Base-by-base conservation (phyloP, 2,113 vertebrate species). In the Cairina moschata region DNA sequence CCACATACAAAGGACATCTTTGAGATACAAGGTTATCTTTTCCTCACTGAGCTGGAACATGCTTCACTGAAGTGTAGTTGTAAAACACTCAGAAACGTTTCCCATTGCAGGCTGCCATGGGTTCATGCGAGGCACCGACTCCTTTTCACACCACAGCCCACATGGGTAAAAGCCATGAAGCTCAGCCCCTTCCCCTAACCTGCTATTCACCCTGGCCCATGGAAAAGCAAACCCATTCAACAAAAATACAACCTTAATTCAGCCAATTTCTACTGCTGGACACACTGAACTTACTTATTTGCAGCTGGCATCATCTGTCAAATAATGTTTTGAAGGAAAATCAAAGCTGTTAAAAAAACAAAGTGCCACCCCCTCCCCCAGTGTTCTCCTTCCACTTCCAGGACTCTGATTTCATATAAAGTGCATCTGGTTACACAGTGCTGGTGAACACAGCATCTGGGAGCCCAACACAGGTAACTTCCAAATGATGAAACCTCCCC, bases 101-200 rank as follows among this genome's bases (percentile, higher is more conserved):
- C 85, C 36, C 55, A 58, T 54, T 65, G 40, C 21, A 58, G 44
- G 32, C n/a, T 75, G 72, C 36, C 42, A 60, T 13, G 34, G 42
- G 6, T 12, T 67, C 66, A 58, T 1, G 1, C 0, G 0, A 75
- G 52, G 60, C 40, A 36, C 0, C 0, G 32, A 36, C 56, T 67
- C 52, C 65, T 46, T 20, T 71, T 28, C 67, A 48, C 32, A 16
- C 9, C 20, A 11, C 36, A 76, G 42, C 31, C 17, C 46, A n/a
- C 6, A 3, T 2, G 13, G 11, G 13, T 55, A 31, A 59, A 77
- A 73, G 3, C 1, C 23, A 28, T 9, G 32, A 15, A 78, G 83
- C 31, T 63, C 83, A 67, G 60, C 7, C 72, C 31, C 55, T 86
- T 77, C 28, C 58, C 46, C 68, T 81, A 0, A 54, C 38, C 38